Percentiles rank a stretch among this genome's conserved stretches.
phyloP scores from a whole-genome alignment of 2,888 invertebrate species.

The Caenorhabditis auriculariae region DNA sequence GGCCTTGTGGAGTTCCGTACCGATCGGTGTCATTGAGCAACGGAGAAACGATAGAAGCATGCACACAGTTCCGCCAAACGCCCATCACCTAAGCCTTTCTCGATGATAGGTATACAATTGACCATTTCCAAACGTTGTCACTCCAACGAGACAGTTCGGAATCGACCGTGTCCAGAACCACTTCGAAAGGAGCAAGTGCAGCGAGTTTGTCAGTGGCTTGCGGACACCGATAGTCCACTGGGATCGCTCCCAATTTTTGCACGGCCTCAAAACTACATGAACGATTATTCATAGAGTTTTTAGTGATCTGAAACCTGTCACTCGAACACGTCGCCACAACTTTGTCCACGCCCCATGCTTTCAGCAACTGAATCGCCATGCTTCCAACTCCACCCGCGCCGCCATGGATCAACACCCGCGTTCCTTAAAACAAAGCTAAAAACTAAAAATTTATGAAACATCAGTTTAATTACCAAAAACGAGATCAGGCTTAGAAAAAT shows the following conservation, averaged over 20 bases:
- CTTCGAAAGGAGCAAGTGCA: conserved; percentile 76
- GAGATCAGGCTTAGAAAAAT: too few species aligned
- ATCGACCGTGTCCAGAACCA: conserved; percentile 79
- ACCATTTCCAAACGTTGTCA: conserved; percentile 38
- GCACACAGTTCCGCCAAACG: conserved; percentile 73
- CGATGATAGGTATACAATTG: not conserved
- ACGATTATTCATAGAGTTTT: not conserved
- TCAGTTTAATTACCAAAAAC: too few species aligned
- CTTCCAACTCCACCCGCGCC: conserved; percentile 89
- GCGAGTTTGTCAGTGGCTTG: conserved; percentile 71
- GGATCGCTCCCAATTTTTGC: conserved; percentile 73
- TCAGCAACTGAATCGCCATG: conserved; percentile 77
- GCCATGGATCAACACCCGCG: conserved; percentile 75
- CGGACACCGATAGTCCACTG: conserved; percentile 76
- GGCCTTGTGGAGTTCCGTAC: conserved; percentile 49
- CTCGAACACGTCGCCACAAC: conserved; percentile 77
- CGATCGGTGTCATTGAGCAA: conserved; percentile 77
- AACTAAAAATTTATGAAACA: too few species aligned
- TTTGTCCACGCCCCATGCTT: conserved; percentile 74
- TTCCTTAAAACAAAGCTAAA: conserved; percentile 8
- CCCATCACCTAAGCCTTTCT: conserved; percentile 62
- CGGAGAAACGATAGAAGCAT: conserved; percentile 81
- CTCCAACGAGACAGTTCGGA: conserved; percentile 64
- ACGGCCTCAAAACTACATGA: conserved; percentile 65
- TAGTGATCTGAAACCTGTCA: conserved; percentile 71